Percentiles rank a stretch among this genome's conserved stretches.
These are phyloP conservation scores for Tenebrosternarchus preto DNA, from an alignment of 2,113 vertebrate species.

Conservation along the genomic window DNA sequence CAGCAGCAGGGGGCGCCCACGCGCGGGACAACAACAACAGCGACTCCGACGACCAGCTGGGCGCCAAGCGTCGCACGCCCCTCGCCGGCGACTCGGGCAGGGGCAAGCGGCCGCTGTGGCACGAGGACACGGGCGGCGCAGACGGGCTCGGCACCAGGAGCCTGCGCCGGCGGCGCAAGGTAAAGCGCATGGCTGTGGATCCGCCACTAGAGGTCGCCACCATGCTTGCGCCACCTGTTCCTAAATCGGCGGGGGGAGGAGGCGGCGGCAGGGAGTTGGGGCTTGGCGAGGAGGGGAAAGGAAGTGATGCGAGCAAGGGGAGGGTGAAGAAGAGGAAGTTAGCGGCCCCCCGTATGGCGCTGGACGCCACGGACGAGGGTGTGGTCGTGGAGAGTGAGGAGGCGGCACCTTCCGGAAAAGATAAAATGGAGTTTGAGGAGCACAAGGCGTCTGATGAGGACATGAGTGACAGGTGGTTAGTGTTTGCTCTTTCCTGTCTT, in stretches of 20 bases:
- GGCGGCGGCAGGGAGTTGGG: conserved; percentile 55
- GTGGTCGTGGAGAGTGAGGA: conserved; percentile 80
- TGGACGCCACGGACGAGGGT: conserved; percentile 77
- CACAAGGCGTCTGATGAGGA: conserved; percentile 95
- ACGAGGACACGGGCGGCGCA: conserved; percentile 71
- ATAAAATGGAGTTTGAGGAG: conserved; percentile 96
- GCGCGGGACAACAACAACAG: conserved; percentile 78
- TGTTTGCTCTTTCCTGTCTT: conserved; percentile 63
- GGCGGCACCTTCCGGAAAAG: conserved; percentile 76
- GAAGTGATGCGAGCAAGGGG: conserved; percentile 75
- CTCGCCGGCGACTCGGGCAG: conserved; percentile 71
- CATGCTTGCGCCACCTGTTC: conserved; percentile 74
- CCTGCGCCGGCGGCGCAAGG: conserved; percentile 87
- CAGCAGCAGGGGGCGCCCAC: conserved; percentile 65
- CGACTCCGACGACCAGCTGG: conserved; percentile 93
- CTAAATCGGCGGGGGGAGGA: conserved; percentile 74
- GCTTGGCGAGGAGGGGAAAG: conserved; percentile 52
- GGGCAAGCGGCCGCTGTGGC: conserved; percentile 74
- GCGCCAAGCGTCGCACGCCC: conserved; percentile 75
- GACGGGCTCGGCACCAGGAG: conserved; percentile 85
- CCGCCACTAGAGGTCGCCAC: conserved; percentile 79
- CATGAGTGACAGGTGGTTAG: conserved; percentile 98
- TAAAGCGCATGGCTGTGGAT: conserved; percentile 96
- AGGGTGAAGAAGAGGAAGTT: conserved; percentile 92
- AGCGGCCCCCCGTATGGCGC: conserved; percentile 74